Percentiles rank a stretch among this genome's conserved stretches.
phyloP scores from a whole-genome alignment of 2,888 invertebrate species.

The Macrosoma leucophasiata region DNA sequence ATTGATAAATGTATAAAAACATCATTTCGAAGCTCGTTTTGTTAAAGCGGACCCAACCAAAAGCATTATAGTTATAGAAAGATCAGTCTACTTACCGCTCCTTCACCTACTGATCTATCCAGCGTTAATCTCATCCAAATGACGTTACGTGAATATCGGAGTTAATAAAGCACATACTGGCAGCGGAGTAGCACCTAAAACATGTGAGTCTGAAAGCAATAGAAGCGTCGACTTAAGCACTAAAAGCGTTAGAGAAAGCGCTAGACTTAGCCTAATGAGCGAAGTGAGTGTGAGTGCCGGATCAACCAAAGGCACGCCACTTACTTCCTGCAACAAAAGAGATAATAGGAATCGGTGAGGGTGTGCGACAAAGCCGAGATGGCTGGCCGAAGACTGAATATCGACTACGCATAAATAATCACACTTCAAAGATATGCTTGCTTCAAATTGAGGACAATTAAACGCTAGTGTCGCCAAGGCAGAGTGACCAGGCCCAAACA shows the following conservation, averaged over 20 bases:
- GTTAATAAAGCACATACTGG: constrained; percentile 41
- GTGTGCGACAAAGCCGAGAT: constrained; percentile 59
- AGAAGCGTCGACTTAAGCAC: constrained; percentile 54
- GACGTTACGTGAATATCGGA: constrained; percentile 40
- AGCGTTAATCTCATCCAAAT: no score
- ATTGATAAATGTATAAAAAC: no score
- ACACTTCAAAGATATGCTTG: constrained; percentile 12
- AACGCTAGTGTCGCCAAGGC: constrained; percentile 44
- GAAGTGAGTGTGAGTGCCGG: constrained; percentile 66
- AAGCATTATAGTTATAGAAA: constrained; percentile 9
- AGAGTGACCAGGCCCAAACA: constrained; percentile 57
- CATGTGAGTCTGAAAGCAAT: constrained; percentile 55
- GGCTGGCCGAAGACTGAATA: constrained; percentile 32
- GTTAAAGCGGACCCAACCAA: no score
- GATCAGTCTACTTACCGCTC: constrained; percentile 7
- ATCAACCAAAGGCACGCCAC: constrained; percentile 71
- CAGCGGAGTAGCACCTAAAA: constrained; percentile 42
- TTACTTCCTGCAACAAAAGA: constrained; percentile 77
- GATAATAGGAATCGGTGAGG: constrained; percentile 64
- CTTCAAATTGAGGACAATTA: constrained; percentile 6
- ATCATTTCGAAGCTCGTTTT: no score
- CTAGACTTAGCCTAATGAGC: constrained; percentile 65
- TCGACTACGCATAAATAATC: constrained; percentile 12
- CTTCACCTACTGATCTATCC: constrained; percentile 20
- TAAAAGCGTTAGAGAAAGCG: constrained; percentile 59